Evolutionary conservation across 2,113 vertebrate species (phyloP).

Genomic region (Dolichallabes microphthalmus): DNA sequence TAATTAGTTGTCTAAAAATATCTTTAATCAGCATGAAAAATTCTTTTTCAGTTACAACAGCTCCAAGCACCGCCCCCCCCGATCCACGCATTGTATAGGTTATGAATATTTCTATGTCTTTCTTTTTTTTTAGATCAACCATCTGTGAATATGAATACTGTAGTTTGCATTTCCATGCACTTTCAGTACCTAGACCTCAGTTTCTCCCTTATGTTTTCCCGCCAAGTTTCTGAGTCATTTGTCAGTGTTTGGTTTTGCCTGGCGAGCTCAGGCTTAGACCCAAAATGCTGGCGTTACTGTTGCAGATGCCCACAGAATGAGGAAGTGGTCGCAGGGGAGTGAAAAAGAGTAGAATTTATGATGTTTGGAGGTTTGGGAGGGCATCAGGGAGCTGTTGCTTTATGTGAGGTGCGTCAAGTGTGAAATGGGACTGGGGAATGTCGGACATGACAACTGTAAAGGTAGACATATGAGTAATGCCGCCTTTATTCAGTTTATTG

Average conservation of each 20-base stretch:
- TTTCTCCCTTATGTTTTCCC: slow-evolving; percentile 54
- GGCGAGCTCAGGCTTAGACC: slow-evolving; percentile 53
- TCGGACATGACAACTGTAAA: slow-evolving; percentile 28
- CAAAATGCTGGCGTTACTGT: slow-evolving; percentile 53
- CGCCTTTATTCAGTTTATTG: slow-evolving; percentile 53
- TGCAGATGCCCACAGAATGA: slow-evolving; percentile 30
- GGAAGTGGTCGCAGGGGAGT: slow-evolving; percentile 20
- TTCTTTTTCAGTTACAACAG: background rate
- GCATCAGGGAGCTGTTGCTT: slow-evolving; percentile 9
- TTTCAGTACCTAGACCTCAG: slow-evolving; percentile 59
- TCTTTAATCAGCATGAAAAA: background rate
- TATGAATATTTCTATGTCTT: slow-evolving; percentile 40
- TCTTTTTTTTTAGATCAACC: slow-evolving; percentile 34
- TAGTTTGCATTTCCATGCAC: slow-evolving; percentile 57
- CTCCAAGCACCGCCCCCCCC: background rate
- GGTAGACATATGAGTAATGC: slow-evolving; percentile 48
- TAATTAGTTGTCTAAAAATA: background rate
- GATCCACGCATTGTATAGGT: slow-evolving; percentile 3
- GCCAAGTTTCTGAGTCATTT: slow-evolving; percentile 68
- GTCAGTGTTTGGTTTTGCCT: slow-evolving; percentile 61
- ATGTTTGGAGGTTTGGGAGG: slow-evolving; percentile 1
- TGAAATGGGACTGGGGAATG: slow-evolving; percentile 12
- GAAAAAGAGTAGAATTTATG: slow-evolving; percentile 16
- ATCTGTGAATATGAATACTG: slow-evolving; percentile 50
- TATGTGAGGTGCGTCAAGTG: slow-evolving; percentile 35